A percentile compares a stretch with the other conserved stretches of the same genome.
phyloP scores from a whole-genome alignment of 30 jellyfish, hydroid and myxozoan species.

The Phacellophora camtschatica region DNA sequence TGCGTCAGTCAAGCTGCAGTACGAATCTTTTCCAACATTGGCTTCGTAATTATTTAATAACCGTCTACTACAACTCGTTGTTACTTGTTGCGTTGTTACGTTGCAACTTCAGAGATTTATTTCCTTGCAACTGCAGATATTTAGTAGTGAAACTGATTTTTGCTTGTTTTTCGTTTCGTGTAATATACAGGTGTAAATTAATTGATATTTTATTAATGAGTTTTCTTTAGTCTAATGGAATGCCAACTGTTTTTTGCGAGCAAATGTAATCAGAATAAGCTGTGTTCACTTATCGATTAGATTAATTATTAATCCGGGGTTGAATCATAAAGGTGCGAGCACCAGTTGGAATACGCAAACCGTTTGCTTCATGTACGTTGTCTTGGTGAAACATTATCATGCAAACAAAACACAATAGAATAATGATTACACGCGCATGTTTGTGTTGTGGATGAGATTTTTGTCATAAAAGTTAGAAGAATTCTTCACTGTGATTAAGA shows the following conservation, averaged over 20 bases:
- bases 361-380: neutral
- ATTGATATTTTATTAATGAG: conserved; percentile 17
- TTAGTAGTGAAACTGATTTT: too few relatives aligned
- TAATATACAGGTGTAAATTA: neutral
- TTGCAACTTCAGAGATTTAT: neutral
- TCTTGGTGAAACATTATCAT: neutral
- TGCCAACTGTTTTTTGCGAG: conserved; percentile 7
- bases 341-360: neutral
- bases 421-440: too few relatives aligned
- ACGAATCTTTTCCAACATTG: too few relatives aligned
- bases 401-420: neutral
- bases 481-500: too few relatives aligned
- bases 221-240: neutral
- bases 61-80: too few relatives aligned
- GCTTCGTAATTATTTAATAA: too few relatives aligned
- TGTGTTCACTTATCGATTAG: conserved; percentile 39
- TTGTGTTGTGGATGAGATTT: too few relatives aligned
- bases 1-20: too few relatives aligned
- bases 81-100: neutral
- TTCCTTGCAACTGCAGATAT: too few relatives aligned
- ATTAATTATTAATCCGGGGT: conserved; percentile 9
- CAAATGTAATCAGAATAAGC: conserved; percentile 4
- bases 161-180: neutral
- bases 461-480: too few relatives aligned
- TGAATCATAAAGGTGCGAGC: conserved; percentile 2